Evolutionary conservation across 2,113 vertebrate genomes (phyloP).

Genomic region (Eurystomus gularis): DNA sequence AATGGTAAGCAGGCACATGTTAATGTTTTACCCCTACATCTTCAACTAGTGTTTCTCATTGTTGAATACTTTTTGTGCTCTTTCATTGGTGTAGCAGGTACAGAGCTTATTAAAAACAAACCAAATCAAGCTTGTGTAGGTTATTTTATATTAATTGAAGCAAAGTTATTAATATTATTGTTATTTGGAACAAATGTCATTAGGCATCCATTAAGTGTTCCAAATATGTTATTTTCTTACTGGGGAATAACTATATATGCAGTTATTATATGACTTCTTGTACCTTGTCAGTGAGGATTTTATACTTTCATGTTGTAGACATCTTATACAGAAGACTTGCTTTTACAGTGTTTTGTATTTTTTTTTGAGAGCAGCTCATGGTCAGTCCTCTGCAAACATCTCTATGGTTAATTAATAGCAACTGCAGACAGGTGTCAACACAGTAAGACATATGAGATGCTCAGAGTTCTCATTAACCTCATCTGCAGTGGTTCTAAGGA

Average conservation of each 20-base stretch:
- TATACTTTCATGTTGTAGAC: neutral
- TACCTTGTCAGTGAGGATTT: neutral
- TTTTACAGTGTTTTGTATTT: neutral
- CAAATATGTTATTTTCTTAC: neutral
- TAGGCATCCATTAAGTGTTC: neutral
- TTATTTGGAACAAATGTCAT: neutral
- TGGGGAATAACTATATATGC: neutral
- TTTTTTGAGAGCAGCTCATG: neutral
- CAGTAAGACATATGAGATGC: accelerated
- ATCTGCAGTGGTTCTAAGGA: neutral
- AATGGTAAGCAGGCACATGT: neutral
- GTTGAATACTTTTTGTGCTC: neutral
- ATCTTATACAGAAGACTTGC: neutral
- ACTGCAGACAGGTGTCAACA: neutral
- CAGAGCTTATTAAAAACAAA: neutral
- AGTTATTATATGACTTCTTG: neutral
- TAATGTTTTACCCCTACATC: neutral
- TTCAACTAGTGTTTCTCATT: neutral
- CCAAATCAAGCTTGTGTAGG: neutral
- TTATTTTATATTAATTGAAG: neutral
- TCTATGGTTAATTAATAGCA: neutral
- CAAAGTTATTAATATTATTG: neutral
- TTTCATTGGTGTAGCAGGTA: neutral
- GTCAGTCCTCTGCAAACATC: neutral
- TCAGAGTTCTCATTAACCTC: neutral